A percentile compares a stretch with the other conserved stretches of the same genome.
phyloP scores from a whole-genome alignment of 2,888 invertebrate species.

The Eupithecia subumbrata region DNA sequence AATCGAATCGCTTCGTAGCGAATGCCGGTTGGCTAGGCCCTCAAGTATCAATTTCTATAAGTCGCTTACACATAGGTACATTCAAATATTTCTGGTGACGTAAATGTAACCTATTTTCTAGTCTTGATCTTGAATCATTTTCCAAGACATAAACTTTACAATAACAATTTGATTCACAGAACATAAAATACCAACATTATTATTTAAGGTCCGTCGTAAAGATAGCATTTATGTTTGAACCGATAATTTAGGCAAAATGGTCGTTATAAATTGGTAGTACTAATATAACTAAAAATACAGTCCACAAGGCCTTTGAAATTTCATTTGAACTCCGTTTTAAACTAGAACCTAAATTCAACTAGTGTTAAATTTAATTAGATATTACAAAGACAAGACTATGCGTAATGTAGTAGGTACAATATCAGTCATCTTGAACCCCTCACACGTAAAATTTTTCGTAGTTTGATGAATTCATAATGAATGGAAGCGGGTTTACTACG shows the following conservation, averaged over 20 bases:
- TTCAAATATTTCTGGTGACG: not conserved
- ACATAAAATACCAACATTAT: not conserved
- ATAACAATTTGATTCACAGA: constrained; percentile 9
- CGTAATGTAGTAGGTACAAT: no score
- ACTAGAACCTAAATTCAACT: no score
- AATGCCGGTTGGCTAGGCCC: no score
- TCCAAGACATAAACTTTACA: constrained; percentile 5
- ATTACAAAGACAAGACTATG: no score
- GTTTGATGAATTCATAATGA: no score
- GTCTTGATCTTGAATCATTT: not conserved
- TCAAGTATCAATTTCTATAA: not conserved
- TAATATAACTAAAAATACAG: not conserved
- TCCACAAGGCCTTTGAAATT: not conserved
- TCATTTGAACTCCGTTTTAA: not conserved
- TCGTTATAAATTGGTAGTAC: not conserved
- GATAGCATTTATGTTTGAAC: constrained; percentile 9
- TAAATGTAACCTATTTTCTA: not conserved
- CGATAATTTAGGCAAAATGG: constrained; percentile 4
- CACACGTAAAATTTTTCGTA: no score
- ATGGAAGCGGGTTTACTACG: no score
- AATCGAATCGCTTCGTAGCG: no score
- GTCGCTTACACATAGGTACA: not conserved
- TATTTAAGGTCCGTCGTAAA: not conserved
- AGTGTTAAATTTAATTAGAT: no score
- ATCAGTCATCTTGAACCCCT: no score